Evolutionary conservation across 1,140 invertebrate species (phyloP).

Genomic region (Dufourea novaeangliae): DNA sequence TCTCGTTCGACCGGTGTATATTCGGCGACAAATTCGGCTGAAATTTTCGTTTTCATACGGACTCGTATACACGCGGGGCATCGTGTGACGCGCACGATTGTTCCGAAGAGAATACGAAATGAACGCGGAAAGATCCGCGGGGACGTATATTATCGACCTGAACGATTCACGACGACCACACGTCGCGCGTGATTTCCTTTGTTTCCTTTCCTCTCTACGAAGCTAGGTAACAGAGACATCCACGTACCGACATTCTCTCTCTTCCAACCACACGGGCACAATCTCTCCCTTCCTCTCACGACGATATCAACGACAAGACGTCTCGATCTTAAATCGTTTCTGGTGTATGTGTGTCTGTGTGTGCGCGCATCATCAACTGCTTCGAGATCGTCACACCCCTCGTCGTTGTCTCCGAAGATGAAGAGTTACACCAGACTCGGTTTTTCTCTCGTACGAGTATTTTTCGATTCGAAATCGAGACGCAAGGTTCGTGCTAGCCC

Average conservation of each 20-base stretch:
- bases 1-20: not conserved
- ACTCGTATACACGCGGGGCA: slow-evolving; percentile 46
- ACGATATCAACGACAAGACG: too few relatives aligned
- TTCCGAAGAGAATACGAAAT: slow-evolving; percentile 51
- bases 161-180: slow-evolving; percentile 21
- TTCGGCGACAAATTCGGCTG: too few relatives aligned
- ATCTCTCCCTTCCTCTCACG: not conserved
- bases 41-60: too few relatives aligned
- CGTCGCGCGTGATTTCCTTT: slow-evolving; percentile 21
- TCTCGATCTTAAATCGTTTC: too few relatives aligned
- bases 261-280: not conserved
- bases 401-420: not conserved
- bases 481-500: too few relatives aligned
- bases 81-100: slow-evolving; percentile 13
- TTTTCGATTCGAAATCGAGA: too few relatives aligned
- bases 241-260: not conserved
- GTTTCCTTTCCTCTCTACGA: slow-evolving; percentile 11
- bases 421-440: slow-evolving; percentile 1
- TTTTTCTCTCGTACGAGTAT: too few relatives aligned
- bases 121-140: slow-evolving; percentile 40
- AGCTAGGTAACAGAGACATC: not conserved
- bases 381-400: not conserved
- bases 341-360: too few relatives aligned
- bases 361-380: too few relatives aligned
- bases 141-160: slow-evolving; percentile 15